Percentiles rank a stretch among this genome's conserved stretches.
Conservation (phyloP, 2,797 vertebrate species). For the Sebastolobus alascanus region DNA sequence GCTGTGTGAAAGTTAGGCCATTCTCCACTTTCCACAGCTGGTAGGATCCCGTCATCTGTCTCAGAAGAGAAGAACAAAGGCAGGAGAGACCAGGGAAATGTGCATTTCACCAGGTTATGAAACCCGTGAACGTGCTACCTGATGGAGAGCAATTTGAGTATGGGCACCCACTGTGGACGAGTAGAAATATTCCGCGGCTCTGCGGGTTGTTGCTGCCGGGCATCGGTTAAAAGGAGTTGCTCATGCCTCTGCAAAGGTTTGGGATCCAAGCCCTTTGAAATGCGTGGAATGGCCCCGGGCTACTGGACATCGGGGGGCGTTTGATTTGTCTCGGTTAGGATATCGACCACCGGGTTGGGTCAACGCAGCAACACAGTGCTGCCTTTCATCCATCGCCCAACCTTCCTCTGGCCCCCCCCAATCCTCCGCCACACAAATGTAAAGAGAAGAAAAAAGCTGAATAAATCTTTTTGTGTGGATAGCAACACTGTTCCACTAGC, state of each 20-base stretch:
- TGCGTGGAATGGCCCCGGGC: constrained; percentile 44
- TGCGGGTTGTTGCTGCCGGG: constrained; percentile 50
- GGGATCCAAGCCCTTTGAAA: constrained; percentile 62
- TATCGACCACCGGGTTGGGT: constrained; percentile 59
- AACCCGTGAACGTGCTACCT: constrained; percentile 17
- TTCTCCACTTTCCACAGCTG: constrained; percentile 5
- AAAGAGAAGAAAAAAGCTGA: not conserved
- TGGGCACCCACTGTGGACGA: constrained; percentile 11
- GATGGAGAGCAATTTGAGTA: constrained; percentile 24
- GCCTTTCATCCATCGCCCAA: constrained; percentile 46
- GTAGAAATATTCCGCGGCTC: constrained; percentile 35
- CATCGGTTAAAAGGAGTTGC: constrained; percentile 43
- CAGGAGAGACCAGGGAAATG: constrained; percentile 19
- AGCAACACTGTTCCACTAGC: not conserved
- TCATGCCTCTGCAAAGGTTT: constrained; percentile 26
- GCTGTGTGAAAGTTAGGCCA: not conserved
- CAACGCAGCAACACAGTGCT: constrained; percentile 32
- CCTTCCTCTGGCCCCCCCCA: not conserved
- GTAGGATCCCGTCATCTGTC: not conserved
- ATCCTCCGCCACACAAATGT: not conserved
- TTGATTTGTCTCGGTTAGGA: constrained; percentile 62
- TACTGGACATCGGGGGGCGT: constrained; percentile 50
- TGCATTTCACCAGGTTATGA: constrained; percentile 35
- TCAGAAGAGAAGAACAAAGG: constrained; percentile 39
- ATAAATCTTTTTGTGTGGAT: not conserved